Percentiles rank a stretch among this genome's conserved stretches.
Evolutionary conservation across 2,797 vertebrate species (phyloP).

Genomic region (Ispidina lecontei): DNA sequence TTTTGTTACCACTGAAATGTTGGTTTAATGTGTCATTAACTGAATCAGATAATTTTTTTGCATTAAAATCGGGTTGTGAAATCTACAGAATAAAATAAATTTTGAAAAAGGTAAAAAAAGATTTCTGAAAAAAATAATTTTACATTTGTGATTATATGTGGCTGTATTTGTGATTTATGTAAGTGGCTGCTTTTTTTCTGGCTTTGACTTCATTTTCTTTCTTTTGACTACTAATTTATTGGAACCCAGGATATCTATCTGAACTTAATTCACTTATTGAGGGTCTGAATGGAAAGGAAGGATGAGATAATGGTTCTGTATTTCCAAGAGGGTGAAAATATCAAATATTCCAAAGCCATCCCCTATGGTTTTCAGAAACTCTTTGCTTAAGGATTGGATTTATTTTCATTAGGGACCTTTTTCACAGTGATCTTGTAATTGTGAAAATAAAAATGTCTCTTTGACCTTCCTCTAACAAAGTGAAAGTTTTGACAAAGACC

Average conservation of each 20-base stretch:
- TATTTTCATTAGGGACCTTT: not conserved
- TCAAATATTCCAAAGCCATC: not conserved
- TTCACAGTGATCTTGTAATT: conserved; percentile 8
- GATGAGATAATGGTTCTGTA: not conserved
- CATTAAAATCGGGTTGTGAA: not conserved
- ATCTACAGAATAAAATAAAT: not conserved
- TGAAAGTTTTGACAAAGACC: conserved; percentile 49
- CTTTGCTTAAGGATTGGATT: not conserved
- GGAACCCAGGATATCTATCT: not conserved
- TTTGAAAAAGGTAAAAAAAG: not conserved
- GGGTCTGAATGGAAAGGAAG: not conserved
- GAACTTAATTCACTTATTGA: not conserved
- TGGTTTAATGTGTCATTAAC: not conserved
- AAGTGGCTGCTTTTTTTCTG: not conserved
- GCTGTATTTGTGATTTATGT: too few relatives aligned
- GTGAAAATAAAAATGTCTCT: conserved; percentile 47
- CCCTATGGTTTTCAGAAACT: not conserved
- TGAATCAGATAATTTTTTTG: not conserved
- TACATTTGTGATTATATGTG: not conserved
- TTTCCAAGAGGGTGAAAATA: not conserved
- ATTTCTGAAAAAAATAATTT: not conserved
- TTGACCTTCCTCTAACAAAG: conserved; percentile 10
- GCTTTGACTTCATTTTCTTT: not conserved
- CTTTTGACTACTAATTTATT: not conserved
- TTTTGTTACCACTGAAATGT: not conserved